Evolutionary conservation across 2,113 vertebrate species (phyloP).

Genomic region (Stictonetta naevosa): DNA sequence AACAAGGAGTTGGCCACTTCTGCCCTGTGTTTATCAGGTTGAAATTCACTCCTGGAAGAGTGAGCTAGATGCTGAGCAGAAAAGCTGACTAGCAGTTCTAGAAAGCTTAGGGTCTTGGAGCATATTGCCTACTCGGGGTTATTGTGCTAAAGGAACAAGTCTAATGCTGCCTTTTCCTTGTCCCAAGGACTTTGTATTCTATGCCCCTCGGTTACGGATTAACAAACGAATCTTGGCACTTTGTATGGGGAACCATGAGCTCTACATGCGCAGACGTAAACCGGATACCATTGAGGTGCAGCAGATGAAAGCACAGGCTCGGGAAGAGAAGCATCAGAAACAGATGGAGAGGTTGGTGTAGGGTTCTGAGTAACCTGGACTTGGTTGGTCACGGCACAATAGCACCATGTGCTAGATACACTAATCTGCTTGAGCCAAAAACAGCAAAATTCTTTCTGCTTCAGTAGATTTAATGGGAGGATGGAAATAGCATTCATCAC

Average conservation of each 20-base stretch:
- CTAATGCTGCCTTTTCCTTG: background rate
- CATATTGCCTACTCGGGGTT: accelerated
- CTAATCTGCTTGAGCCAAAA: background rate
- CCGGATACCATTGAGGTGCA: slow-evolving; percentile 98
- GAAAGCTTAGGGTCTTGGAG: background rate
- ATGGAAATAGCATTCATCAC: background rate
- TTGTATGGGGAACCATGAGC: slow-evolving; percentile 98
- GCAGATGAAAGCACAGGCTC: slow-evolving; percentile 98
- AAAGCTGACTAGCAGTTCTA: background rate
- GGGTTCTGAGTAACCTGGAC: background rate
- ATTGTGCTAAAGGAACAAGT: background rate
- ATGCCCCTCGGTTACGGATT: slow-evolving; percentile 93
- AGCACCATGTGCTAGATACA: background rate
- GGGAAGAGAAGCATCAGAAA: slow-evolving; percentile 96
- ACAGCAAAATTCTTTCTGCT: background rate
- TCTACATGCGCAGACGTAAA: slow-evolving; percentile 96
- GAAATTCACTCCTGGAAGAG: background rate
- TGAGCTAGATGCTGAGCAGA: background rate
- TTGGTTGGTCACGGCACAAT: background rate
- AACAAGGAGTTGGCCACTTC: background rate
- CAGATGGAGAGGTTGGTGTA: slow-evolving; percentile 91
- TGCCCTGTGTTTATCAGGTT: background rate
- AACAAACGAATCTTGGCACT: slow-evolving; percentile 96
- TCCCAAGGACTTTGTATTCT: slow-evolving; percentile 95
- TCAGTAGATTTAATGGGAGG: background rate